Base-by-base conservation (phyloP, 2,888 invertebrate genomes). In the Camponotus fellah region DNA sequence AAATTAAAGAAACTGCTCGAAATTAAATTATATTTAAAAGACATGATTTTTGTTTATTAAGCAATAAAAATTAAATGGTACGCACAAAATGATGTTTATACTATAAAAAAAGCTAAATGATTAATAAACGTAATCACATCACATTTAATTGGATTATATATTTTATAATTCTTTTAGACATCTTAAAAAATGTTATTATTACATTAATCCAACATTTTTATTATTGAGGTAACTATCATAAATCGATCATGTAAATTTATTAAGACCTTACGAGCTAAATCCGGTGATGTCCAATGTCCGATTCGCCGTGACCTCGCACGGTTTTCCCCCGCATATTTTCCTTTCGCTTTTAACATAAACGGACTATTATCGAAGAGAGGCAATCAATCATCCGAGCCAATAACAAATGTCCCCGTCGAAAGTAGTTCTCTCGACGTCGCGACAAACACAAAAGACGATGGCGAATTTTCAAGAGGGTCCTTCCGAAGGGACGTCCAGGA, bases 391-490 rank as follows among this genome's bases (percentile, higher is more conserved):
- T 91, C 86, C 56, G 80, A 75, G 87, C 85, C 89, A 89, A 89
- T 89, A 89, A 87, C 88, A 82, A 88, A 85, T 66, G 84, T 86
- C 85, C 77, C 65, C 83, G 83, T 76, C 46, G 84, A 85, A 84
- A 88, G 90, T 87, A 86, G 83, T 75, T 81, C 86, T 82, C 84
- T 86, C 89, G 68, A 74, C 75, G 86, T 74, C 69, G 83, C 60
- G 83, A 74, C 87, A 88, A 89, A 88, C 91, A 90, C 91, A 90
- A 90, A 88, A 85, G 91, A 53, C 84, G 89, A 64, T 68, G 83
- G 85, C 66, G 85, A 89, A 89, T 90, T 90, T 90, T 90, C 91
- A 89, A 88, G 91, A 90, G 91, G 91, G 90, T 89, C 77, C 76
- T 85, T 85, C 66, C 85, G 84, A 85, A 88, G 85, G 89, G 84